A percentile compares a stretch with the other conserved stretches of the same genome.
Conservation (phyloP, 1,140 invertebrate species). For the Diuraphis noxia region DNA sequence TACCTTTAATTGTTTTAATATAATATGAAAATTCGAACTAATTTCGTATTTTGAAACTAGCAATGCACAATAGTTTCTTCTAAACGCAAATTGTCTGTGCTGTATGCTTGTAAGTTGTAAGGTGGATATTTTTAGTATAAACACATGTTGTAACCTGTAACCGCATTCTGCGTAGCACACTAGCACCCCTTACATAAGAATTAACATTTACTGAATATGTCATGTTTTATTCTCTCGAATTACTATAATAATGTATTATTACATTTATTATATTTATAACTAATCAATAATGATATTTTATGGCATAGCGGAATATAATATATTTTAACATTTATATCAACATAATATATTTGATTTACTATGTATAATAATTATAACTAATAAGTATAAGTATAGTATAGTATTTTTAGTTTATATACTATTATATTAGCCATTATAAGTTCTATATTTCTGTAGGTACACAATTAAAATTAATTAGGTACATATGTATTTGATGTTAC, state of each 20-base stretch:
- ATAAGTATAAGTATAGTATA: too few relatives aligned
- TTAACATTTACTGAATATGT: neutral
- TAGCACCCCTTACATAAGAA: too few relatives aligned
- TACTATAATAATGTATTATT: neutral
- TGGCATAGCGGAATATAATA: neutral
- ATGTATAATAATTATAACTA: too few relatives aligned
- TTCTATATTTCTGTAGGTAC: neutral
- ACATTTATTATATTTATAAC: neutral
- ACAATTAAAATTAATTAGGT: neutral
- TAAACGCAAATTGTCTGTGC: neutral
- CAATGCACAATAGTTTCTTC: neutral
- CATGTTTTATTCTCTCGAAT: neutral
- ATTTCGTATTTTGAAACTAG: neutral
- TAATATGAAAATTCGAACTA: neutral
- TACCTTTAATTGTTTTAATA: neutral
- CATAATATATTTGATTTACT: neutral
- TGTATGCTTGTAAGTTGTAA: neutral
- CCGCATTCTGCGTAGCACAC: too few relatives aligned
- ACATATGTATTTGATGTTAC: slow-evolving; percentile 61
- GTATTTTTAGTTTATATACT: neutral
- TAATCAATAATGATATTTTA: neutral
- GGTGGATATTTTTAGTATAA: neutral
- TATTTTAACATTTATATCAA: too few relatives aligned
- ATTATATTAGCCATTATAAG: neutral
- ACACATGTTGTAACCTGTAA: neutral